Conservation (phyloP, 2,113 vertebrate genomes). For the Crotophaga sulcirostris region DNA sequence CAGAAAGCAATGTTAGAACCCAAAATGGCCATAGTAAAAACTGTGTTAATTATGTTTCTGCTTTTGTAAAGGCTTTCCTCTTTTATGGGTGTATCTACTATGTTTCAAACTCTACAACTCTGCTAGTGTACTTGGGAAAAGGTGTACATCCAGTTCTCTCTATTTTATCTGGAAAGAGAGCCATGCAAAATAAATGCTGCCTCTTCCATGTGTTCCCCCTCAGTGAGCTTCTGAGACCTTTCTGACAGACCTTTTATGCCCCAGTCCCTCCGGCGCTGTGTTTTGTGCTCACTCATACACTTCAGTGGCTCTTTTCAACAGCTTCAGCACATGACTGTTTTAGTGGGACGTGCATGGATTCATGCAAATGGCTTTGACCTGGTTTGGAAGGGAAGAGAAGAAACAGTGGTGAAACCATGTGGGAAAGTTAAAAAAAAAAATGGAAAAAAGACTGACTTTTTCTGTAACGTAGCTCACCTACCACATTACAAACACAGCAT, state of each 20-base stretch:
- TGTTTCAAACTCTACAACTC: background rate
- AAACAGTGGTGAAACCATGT: background rate
- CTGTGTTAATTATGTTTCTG: background rate
- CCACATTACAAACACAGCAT: accelerated
- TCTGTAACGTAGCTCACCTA: background rate
- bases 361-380: background rate
- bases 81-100: background rate
- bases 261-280: accelerated
- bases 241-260: background rate
- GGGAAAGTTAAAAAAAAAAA: background rate
- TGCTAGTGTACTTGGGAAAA: background rate
- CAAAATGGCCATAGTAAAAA: background rate
- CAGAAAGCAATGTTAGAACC: background rate
- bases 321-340: background rate
- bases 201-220: background rate
- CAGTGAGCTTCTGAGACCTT: background rate
- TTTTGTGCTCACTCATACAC: background rate
- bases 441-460: background rate
- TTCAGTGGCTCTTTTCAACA: background rate
- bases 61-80: background rate
- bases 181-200: background rate
- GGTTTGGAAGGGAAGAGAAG: background rate
- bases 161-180: background rate
- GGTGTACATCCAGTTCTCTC: background rate
- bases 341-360: background rate